Evolutionary conservation across 2,888 invertebrate genomes (phyloP).

Genomic region (Lycophotia porphyrea): DNA sequence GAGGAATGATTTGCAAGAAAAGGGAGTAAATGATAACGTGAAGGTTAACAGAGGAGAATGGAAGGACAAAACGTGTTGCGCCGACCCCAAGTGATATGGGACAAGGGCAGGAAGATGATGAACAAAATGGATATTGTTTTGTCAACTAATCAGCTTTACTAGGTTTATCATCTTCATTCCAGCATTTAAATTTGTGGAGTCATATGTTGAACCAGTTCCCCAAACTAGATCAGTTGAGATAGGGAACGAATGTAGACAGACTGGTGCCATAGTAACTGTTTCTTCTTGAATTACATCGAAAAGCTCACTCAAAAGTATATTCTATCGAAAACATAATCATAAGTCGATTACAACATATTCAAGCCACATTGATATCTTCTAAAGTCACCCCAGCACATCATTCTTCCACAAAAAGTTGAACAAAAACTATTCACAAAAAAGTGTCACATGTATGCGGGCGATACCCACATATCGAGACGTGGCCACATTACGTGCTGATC

Average conservation of each 20-base stretch:
- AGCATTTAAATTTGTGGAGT: neutral
- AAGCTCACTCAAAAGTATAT: neutral
- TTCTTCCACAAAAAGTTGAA: slow-evolving; percentile 41
- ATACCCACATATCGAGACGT: slow-evolving; percentile 55
- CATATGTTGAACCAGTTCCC: neutral
- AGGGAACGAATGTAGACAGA: neutral
- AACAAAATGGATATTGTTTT: neutral
- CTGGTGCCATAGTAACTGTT: neutral
- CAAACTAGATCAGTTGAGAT: neutral
- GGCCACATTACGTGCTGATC: slow-evolving; percentile 41
- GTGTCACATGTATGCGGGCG: slow-evolving; percentile 64
- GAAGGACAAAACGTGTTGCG: too few species aligned
- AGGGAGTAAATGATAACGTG: too few species aligned
- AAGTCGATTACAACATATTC: slow-evolving; percentile 3
- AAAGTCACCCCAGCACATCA: slow-evolving; percentile 22
- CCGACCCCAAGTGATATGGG: too few species aligned
- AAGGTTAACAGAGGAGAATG: too few species aligned
- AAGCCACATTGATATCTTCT: slow-evolving; percentile 12
- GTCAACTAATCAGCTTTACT: neutral
- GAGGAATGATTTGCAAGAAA: too few species aligned
- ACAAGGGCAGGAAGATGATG: too few species aligned
- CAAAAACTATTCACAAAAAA: slow-evolving; percentile 47
- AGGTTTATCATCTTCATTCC: neutral
- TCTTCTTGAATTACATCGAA: neutral
- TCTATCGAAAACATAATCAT: neutral